Conservation (phyloP, 2,888 invertebrate species). For the Teleogryllus oceanicus region DNA sequence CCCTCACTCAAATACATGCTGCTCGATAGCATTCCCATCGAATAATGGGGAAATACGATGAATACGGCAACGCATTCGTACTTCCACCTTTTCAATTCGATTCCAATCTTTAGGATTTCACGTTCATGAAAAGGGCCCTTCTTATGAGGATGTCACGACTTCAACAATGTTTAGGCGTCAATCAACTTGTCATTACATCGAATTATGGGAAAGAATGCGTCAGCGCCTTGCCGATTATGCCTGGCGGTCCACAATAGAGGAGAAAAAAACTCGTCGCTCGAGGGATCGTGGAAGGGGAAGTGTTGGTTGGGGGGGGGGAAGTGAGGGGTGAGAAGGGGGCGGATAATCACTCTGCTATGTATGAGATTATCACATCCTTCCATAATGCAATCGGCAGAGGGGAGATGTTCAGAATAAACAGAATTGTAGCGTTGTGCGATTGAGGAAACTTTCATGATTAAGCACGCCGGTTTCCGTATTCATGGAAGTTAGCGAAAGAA, state of each 20-base stretch:
- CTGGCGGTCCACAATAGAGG: not conserved
- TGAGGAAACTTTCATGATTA: constrained; percentile 1
- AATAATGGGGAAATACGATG: not conserved
- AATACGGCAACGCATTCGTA: not conserved
- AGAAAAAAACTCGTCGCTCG: not conserved
- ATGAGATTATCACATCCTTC: not conserved
- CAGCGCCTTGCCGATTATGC: not conserved
- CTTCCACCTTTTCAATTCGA: not conserved
- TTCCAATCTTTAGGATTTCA: not conserved
- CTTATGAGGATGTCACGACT: too few species aligned
- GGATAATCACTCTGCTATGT: not conserved
- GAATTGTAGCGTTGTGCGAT: not conserved
- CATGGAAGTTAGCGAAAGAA: not conserved
- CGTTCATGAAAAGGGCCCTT: not conserved
- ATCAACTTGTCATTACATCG: not conserved
- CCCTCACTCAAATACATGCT: not conserved
- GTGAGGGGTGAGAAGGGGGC: not conserved
- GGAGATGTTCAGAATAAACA: not conserved
- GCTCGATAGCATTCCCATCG: not conserved
- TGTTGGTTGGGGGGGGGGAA: not conserved
- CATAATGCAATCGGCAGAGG: not conserved
- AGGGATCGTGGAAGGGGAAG: not conserved
- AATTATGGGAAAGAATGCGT: not conserved
- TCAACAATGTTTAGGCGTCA: not conserved
- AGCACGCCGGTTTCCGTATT: not conserved